These are phyloP conservation scores for Macrosiphum euphorbiae DNA, from an alignment of 2,888 invertebrate genomes.

Conservation along the genomic window DNA sequence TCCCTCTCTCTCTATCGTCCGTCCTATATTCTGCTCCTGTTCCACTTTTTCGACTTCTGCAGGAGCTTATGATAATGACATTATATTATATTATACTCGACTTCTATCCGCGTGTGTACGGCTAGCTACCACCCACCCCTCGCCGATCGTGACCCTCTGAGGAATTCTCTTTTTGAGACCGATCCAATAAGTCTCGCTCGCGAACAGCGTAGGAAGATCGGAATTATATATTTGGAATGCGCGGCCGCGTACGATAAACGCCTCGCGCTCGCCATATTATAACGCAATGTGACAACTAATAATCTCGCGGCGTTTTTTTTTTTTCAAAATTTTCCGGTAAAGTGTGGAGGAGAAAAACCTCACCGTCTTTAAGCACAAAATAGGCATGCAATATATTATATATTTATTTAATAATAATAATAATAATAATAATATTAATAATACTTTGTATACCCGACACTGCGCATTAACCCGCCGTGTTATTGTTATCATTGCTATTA, in stretches of 20 bases:
- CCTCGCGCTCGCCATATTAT: constrained; percentile 17
- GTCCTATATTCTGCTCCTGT: too few species aligned
- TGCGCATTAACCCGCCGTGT: not conserved
- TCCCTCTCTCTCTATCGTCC: not conserved
- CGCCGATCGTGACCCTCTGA: constrained; percentile 17
- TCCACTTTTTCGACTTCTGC: not conserved
- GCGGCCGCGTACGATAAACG: not conserved
- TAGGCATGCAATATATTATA: too few species aligned
- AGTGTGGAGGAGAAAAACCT: not conserved
- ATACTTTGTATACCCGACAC: not conserved
- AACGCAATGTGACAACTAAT: constrained; percentile 15
- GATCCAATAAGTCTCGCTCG: constrained; percentile 64
- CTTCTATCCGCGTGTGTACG: too few species aligned
- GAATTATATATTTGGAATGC: constrained; percentile 66
- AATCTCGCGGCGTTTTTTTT: constrained; percentile 21
- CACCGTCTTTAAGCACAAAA: too few species aligned
- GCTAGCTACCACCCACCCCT: not conserved
- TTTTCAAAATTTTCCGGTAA: not conserved
- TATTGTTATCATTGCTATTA: not conserved
- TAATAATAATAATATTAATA: too few species aligned
- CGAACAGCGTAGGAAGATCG: constrained; percentile 66
- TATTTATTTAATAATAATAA: too few species aligned
- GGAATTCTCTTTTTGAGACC: constrained; percentile 65
- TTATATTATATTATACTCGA: not conserved
- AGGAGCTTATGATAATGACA: too few species aligned